Evolutionary conservation across 2,113 vertebrate genomes (phyloP).

Genomic region (Motacilla tschutschensis): DNA sequence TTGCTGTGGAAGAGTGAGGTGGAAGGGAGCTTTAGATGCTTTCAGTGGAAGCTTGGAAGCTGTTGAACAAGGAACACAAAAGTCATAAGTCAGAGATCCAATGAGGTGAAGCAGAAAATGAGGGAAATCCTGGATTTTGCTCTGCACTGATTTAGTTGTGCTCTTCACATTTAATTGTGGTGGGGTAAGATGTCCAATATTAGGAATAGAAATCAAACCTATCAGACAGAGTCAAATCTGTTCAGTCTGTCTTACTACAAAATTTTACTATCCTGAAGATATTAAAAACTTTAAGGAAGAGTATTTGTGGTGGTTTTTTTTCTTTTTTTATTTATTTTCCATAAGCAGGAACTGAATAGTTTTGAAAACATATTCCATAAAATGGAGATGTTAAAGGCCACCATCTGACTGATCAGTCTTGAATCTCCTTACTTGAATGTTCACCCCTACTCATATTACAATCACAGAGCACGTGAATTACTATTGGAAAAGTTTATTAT

Average conservation of each 20-base stretch:
- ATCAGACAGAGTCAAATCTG: not conserved
- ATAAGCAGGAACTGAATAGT: not conserved
- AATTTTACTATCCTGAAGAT: not conserved
- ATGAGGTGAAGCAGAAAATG: not conserved
- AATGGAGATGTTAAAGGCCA: not conserved
- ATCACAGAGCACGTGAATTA: slow-evolving; percentile 35
- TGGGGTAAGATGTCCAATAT: accelerated
- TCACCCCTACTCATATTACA: slow-evolving; percentile 34
- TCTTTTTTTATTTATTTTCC: not conserved
- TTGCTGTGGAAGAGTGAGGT: not conserved
- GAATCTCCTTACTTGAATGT: slow-evolving; percentile 31
- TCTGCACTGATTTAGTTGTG: not conserved
- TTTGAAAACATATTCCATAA: not conserved
- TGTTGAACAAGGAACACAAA: not conserved
- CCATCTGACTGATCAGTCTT: not conserved
- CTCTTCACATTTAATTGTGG: not conserved
- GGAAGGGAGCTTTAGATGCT: not conserved
- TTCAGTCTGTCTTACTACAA: not conserved
- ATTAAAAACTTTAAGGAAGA: not conserved
- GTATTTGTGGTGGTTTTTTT: accelerated
- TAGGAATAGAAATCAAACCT: not conserved
- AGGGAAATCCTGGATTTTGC: not conserved
- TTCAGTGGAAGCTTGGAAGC: not conserved
- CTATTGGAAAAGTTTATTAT: slow-evolving; percentile 58
- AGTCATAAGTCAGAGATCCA: not conserved